Conservation (phyloP, 2,113 vertebrate genomes). For the Glaucomys volans region DNA sequence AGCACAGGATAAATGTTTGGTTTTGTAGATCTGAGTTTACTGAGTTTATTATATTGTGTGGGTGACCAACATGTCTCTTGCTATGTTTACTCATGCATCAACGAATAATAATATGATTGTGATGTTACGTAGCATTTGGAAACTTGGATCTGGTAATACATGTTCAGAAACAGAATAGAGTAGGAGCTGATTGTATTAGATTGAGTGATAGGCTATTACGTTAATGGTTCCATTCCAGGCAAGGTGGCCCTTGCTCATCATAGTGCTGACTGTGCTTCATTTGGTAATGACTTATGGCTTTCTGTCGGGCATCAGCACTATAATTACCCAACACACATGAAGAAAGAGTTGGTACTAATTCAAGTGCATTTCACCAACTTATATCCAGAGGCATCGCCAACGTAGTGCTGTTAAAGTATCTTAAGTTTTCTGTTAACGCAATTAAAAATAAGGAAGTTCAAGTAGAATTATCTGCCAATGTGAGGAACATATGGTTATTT, state of each 20-base stretch:
- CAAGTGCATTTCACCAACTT: conserved; percentile 17
- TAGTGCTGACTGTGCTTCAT: conserved; percentile 66
- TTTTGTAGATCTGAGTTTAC: conserved; percentile 52
- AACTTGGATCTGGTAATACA: conserved; percentile 73
- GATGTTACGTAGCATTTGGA: conserved; percentile 72
- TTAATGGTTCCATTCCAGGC: conserved; percentile 70
- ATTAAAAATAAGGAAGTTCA: conserved; percentile 55
- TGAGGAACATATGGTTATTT: conserved; percentile 66
- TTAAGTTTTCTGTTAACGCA: conserved; percentile 51
- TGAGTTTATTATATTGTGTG: conserved; percentile 15
- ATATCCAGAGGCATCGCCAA: conserved; percentile 29
- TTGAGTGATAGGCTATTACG: conserved; percentile 81
- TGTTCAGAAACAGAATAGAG: conserved; percentile 72
- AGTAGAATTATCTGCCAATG: conserved; percentile 61
- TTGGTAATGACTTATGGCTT: conserved; percentile 66
- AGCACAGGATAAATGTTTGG: not conserved
- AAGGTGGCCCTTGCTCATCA: conserved; percentile 47
- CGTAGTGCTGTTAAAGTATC: conserved; percentile 22
- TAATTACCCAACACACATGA: conserved; percentile 73
- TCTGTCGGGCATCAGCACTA: conserved; percentile 67
- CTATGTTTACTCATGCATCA: not conserved
- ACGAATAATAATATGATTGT: conserved; percentile 25
- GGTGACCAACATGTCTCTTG: conserved; percentile 15
- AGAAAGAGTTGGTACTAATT: conserved; percentile 19
- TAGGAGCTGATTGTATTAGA: conserved; percentile 81